These are phyloP conservation scores for Hartigia nigra DNA, from an alignment of 2,888 invertebrate species.

Conservation along the genomic window DNA sequence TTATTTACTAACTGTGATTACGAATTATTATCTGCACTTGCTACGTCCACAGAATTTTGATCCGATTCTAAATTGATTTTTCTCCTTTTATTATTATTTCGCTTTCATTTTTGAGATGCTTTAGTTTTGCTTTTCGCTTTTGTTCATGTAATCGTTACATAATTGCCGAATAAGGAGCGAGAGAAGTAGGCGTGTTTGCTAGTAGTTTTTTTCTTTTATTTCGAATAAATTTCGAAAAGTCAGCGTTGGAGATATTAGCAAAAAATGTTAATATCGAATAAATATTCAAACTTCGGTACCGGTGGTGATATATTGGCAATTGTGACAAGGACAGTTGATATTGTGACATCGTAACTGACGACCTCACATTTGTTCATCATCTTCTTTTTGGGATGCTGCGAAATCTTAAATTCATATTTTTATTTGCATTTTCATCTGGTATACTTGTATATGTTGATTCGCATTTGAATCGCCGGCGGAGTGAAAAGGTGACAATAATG, in stretches of 20 bases:
- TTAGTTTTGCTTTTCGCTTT: neutral
- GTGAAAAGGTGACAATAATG: neutral
- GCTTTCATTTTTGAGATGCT: neutral
- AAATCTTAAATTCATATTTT: neutral
- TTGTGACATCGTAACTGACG: neutral
- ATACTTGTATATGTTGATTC: neutral
- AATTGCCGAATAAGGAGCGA: neutral
- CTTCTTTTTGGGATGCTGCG: neutral
- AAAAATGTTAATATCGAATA: neutral
- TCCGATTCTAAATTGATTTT: neutral
- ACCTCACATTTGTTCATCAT: neutral
- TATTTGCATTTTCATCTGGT: neutral
- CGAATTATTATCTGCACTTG: slow-evolving; percentile 7
- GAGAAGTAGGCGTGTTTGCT: neutral
- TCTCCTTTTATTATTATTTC: neutral
- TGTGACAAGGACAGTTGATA: neutral
- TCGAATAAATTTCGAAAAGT: neutral
- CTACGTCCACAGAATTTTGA: slow-evolving; percentile 5
- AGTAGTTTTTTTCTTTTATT: neutral
- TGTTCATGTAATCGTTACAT: neutral
- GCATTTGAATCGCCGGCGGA: neutral
- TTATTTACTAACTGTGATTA: neutral
- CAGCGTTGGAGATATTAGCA: neutral
- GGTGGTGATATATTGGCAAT: neutral
- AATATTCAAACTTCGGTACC: neutral